phyloP scores from a whole-genome alignment of 2,888 invertebrate species.

The Eristalis pertinax region DNA sequence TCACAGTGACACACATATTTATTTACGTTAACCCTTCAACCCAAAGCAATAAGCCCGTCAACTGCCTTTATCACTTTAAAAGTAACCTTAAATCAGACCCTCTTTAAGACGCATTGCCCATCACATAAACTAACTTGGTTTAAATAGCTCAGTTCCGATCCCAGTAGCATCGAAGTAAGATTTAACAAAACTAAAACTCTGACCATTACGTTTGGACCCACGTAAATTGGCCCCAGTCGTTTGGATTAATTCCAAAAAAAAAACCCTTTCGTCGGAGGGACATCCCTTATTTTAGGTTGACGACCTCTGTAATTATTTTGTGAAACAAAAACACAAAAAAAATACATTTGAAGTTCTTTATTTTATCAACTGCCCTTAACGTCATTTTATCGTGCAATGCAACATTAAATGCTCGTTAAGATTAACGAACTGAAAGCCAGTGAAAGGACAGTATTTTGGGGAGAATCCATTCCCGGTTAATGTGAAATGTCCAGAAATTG shows the following conservation, averaged over 20 bases:
- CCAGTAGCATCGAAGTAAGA: not conserved
- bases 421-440: conserved; percentile 35
- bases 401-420: conserved; percentile 30
- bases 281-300: not conserved
- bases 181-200: conserved; percentile 8
- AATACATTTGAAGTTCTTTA: not conserved
- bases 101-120: not conserved
- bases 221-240: not conserved
- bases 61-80: not conserved
- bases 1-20: not conserved
- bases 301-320: conserved; percentile 23
- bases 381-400: conserved; percentile 7
- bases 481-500: not conserved
- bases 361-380: conserved; percentile 24
- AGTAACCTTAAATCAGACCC: not conserved
- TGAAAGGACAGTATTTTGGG: not conserved
- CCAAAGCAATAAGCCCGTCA: not conserved
- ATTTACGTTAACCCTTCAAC: not conserved
- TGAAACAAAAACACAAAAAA: not conserved
- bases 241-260: not conserved
- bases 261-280: not conserved
- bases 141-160: not conserved
- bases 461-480: not conserved
- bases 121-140: not conserved
- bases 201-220: not conserved